Base-by-base conservation (phyloP, 2,113 vertebrate species). In the Noctilio leporinus region DNA sequence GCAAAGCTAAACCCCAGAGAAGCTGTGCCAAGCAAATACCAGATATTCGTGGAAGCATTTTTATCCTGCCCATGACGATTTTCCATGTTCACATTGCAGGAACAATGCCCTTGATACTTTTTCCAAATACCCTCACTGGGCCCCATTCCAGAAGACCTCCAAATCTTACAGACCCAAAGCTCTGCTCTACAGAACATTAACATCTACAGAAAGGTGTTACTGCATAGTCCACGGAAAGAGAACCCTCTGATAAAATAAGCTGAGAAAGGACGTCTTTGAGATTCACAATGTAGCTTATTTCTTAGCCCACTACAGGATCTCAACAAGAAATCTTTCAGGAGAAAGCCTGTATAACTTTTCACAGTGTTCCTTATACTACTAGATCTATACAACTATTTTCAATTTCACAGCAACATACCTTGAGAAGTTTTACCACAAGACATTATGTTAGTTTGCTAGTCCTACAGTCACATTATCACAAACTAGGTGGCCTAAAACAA, bases 11-110 rank as follows among this genome's bases (percentile, higher is more conserved):
- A 43, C 65, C 53, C 72, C 35, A 75, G n/a, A 91, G 49, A 93
- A 86, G 24, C 81, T 69, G 67, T 43, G 76, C 91, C 95, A 94
- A 93, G 82, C 81, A 91, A 90, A 95, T 67, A 94, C 76, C 57
- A 76, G 59, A 49, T 91, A 94, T 85, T 88, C 91, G 72, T 67
- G 82, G 73, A 95, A 64, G 76, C 38, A 59, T 92, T 94, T 94
- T 92, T 86, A 64, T 93, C 87, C 70, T 82, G 22, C 35, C 85
- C 12, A 22, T 26, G 14, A 24, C 33, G 3, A 77, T 78, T 95
- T 90, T 72, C 88, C 95, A 47, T 70, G 72, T 75, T 45, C 49
- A 78, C 30, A 38, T 28, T 57, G 7, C 33, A 55, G 51, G 77
- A 89, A 73, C 47, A 85, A 86, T 62, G 38, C 9, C 47, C n/a